Conservation (phyloP, 2,888 invertebrate genomes). For the Malthinus seriepunctatus region DNA sequence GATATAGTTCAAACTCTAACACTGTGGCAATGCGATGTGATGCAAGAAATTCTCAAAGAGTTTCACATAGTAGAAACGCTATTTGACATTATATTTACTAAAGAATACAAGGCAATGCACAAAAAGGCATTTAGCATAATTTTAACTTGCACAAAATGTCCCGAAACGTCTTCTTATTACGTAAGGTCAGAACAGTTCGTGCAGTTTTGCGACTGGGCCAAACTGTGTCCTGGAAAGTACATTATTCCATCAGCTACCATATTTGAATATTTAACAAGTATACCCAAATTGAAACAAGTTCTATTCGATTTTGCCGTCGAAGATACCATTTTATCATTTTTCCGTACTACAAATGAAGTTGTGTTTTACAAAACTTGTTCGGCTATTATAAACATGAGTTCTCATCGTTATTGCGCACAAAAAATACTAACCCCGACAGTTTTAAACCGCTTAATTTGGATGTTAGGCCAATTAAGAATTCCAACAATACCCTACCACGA, state of each 20-base stretch:
- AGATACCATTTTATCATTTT: conserved; percentile 22
- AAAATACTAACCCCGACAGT: conserved; percentile 25
- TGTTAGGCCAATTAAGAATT: conserved; percentile 4
- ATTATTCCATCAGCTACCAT: conserved; percentile 16
- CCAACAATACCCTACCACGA: conserved; percentile 20
- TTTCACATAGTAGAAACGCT: conserved; percentile 6
- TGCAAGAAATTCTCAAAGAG: conserved; percentile 14
- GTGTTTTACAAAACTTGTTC: conserved; percentile 22
- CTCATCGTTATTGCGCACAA: conserved; percentile 18
- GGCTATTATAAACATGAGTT: conserved; percentile 15
- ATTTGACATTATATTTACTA: conserved; percentile 8
- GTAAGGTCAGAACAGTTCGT: conserved; percentile 21
- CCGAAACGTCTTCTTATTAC: conserved; percentile 14
- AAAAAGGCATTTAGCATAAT: conserved; percentile 13
- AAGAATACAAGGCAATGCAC: conserved; percentile 13
- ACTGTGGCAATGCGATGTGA: neutral
- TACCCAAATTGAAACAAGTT: conserved; percentile 7
- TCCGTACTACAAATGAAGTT: conserved; percentile 16
- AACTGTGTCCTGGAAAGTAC: conserved; percentile 13
- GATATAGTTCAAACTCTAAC: conserved; percentile 10
- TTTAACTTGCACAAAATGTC: conserved; percentile 12
- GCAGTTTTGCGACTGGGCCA: conserved; percentile 21
- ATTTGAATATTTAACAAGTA: conserved; percentile 7
- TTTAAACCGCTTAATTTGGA: conserved; percentile 13
- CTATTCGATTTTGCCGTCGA: conserved; percentile 24